These are phyloP conservation scores for Oostethus manadensis DNA, from an alignment of 2,113 vertebrate genomes.

Conservation along the genomic window DNA sequence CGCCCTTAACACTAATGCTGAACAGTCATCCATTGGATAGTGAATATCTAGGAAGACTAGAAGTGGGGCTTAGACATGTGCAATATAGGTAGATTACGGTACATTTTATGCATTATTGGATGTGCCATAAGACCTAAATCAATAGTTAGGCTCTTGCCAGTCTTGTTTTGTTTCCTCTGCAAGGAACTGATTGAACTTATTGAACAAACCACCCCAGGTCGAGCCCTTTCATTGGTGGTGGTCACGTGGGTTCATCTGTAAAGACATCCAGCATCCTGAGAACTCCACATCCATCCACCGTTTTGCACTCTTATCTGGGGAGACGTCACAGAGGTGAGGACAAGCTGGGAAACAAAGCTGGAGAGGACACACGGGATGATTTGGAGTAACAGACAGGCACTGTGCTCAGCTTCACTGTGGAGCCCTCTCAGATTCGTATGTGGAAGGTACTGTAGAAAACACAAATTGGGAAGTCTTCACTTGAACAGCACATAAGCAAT, in stretches of 20 bases:
- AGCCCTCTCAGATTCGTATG: slow-evolving; percentile 86
- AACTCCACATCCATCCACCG: slow-evolving; percentile 9
- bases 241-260: slow-evolving; percentile 6
- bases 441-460: slow-evolving; percentile 86
- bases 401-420: slow-evolving; percentile 28
- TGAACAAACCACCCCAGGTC: slow-evolving; percentile 18
- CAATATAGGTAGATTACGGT: slow-evolving; percentile 37
- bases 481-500: not conserved
- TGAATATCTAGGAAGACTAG: slow-evolving; percentile 7
- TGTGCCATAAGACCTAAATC: slow-evolving; percentile 2
- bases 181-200: not conserved
- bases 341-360: not conserved
- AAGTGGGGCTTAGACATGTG: slow-evolving; percentile 39
- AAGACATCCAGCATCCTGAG: slow-evolving; percentile 24
- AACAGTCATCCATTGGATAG: slow-evolving; percentile 48
- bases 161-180: not conserved
- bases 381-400: slow-evolving; percentile 27
- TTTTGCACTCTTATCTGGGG: slow-evolving; percentile 1
- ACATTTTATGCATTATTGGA: slow-evolving; percentile 26
- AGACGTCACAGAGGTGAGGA: slow-evolving; percentile 11
- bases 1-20: slow-evolving; percentile 56
- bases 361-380: slow-evolving; percentile 9
- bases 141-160: slow-evolving; percentile 1
- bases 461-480: slow-evolving; percentile 4
- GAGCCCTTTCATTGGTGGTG: slow-evolving; percentile 31